phyloP scores from a whole-genome alignment of 1,140 invertebrate species.

The Brachionus rubens region DNA sequence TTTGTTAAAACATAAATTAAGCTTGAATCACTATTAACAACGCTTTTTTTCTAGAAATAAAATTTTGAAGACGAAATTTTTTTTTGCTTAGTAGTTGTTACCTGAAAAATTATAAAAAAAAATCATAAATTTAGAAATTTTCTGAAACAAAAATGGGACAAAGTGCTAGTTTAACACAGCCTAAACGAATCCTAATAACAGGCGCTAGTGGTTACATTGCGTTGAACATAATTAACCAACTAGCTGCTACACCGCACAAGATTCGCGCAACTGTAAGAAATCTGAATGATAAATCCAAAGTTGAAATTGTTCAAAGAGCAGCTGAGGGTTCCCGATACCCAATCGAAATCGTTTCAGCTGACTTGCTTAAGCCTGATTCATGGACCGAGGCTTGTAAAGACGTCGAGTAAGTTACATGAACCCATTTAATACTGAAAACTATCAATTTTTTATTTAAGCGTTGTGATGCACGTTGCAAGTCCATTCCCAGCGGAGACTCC shows the following conservation, averaged over 20 bases:
- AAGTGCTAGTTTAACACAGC: too few species aligned
- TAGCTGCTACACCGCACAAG: slow-evolving; percentile 61
- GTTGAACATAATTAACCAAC: slow-evolving; percentile 63
- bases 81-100: too few species aligned
- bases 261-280: slow-evolving; percentile 64
- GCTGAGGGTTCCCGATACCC: slow-evolving; percentile 58
- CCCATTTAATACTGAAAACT: slow-evolving; percentile 61
- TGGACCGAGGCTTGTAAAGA: slow-evolving; percentile 62
- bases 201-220: slow-evolving; percentile 65
- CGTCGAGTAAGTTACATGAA: slow-evolving; percentile 53
- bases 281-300: slow-evolving; percentile 60
- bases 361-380: slow-evolving; percentile 55
- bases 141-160: too few species aligned
- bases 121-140: too few species aligned
- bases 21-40: too few species aligned
- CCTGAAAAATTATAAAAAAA: too few species aligned
- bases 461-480: slow-evolving; percentile 64
- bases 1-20: slow-evolving; percentile 57
- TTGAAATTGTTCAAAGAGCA: slow-evolving; percentile 58
- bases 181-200: slow-evolving; percentile 47
- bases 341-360: slow-evolving; percentile 60
- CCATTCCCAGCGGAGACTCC: slow-evolving; percentile 61
- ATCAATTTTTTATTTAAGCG: slow-evolving; percentile 59
- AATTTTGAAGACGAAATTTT: too few species aligned
- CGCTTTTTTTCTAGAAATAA: too few species aligned